phyloP scores from a whole-genome alignment of 2,113 vertebrate genomes.

The Sterna hirundo region DNA sequence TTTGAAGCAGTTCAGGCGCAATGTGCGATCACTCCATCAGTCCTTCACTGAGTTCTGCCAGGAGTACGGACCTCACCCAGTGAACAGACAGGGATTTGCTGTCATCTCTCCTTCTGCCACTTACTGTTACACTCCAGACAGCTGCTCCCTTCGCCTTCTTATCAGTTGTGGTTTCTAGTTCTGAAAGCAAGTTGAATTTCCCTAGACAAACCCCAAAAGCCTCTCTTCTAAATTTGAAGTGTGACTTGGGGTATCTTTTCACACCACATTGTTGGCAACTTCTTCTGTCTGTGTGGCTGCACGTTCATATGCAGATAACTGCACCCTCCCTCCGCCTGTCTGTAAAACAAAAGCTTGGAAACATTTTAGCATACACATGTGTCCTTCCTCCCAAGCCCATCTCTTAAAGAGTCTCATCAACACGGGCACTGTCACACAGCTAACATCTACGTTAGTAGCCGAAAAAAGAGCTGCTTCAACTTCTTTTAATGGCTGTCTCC shows the following conservation, averaged over 20 bases:
- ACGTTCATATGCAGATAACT: not conserved
- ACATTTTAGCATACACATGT: accelerated
- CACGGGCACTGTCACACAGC: not conserved
- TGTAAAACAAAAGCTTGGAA: not conserved
- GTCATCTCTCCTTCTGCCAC: not conserved
- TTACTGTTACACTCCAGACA: not conserved
- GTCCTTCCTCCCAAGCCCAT: not conserved
- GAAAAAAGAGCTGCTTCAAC: not conserved
- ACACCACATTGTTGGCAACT: not conserved
- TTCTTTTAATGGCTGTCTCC: not conserved
- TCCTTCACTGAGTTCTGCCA: not conserved
- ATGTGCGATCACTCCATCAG: not conserved
- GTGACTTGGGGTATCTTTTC: not conserved
- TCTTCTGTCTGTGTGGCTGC: not conserved
- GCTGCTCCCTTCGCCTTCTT: not conserved
- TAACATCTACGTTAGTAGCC: not conserved
- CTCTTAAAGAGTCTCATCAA: not conserved
- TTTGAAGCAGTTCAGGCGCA: not conserved
- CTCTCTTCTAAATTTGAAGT: not conserved
- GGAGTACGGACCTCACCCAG: not conserved
- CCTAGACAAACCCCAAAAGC: not conserved
- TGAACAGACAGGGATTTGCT: not conserved
- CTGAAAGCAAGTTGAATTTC: not conserved
- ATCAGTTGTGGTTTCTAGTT: not conserved
- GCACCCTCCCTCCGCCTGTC: not conserved